These are phyloP conservation scores for Seriola dumerili DNA, from an alignment of 2,113 vertebrate genomes.

Conservation along the genomic window DNA sequence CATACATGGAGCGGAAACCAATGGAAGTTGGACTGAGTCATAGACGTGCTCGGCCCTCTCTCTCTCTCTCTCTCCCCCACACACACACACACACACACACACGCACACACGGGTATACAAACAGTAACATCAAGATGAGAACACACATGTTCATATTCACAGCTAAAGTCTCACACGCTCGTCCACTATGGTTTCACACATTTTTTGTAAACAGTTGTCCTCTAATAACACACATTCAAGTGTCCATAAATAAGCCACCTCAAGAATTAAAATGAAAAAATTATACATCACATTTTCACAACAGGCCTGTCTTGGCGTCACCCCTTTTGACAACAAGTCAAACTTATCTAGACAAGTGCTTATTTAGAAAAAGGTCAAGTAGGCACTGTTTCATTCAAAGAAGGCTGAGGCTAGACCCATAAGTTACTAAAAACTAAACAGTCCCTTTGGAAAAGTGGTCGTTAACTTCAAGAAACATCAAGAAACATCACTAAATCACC, in stretches of 20 bases:
- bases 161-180: conserved; percentile 43
- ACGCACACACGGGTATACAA: conserved; percentile 39
- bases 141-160: conserved; percentile 61
- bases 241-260: conserved; percentile 73
- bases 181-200: conserved; percentile 36
- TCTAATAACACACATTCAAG: conserved; percentile 62
- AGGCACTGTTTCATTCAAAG: conserved; percentile 51
- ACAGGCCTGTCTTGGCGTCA: conserved; percentile 50
- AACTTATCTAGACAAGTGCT: conserved; percentile 53
- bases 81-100: conserved; percentile 28
- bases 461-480: conserved; percentile 50
- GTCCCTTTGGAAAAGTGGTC: conserved; percentile 58
- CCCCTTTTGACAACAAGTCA: conserved; percentile 64
- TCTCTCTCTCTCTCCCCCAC: conserved; percentile 7
- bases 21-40: conserved; percentile 79
- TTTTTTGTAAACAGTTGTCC: conserved; percentile 49
- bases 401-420: neutral
- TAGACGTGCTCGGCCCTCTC: conserved; percentile 42
- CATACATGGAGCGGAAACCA: conserved; percentile 88
- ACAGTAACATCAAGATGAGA: conserved; percentile 48
- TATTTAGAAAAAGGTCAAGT: conserved; percentile 52
- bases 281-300: conserved; percentile 39
- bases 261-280: conserved; percentile 30
- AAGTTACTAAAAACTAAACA: conserved; percentile 45
- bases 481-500: conserved; percentile 50